Conservation (phyloP, 2,797 vertebrate species). For the Phrynocephalus forsythii region DNA sequence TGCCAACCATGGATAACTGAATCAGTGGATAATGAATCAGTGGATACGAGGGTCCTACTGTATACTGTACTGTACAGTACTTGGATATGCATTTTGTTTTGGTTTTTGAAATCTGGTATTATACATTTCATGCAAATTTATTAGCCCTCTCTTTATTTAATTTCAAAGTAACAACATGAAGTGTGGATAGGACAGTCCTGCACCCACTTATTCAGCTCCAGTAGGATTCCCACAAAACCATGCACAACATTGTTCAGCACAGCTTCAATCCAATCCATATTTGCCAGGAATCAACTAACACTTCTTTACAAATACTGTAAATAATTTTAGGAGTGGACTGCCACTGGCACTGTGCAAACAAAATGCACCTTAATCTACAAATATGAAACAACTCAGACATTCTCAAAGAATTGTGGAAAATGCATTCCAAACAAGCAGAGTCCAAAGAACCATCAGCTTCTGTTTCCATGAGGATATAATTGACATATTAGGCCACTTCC, state of each 20-base stretch:
- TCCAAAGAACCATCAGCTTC: not conserved
- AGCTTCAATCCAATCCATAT: not conserved
- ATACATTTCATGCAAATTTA: not conserved
- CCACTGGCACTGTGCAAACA: not conserved
- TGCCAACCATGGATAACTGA: no score
- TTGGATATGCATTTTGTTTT: not conserved
- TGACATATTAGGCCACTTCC: not conserved
- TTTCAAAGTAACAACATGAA: not conserved
- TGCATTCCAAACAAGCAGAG: not conserved
- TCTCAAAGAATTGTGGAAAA: not conserved
- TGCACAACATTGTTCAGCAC: no score
- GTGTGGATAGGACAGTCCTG: not conserved
- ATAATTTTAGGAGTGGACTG: not conserved
- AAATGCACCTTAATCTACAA: not conserved
- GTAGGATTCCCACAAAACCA: not conserved
- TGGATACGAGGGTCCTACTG: no score
- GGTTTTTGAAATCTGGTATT: not conserved
- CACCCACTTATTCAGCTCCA: not conserved
- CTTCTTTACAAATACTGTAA: not conserved
- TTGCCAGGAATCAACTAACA: not conserved
- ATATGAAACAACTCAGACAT: conserved; percentile 8
- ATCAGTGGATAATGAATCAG: no score
- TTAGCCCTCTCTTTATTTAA: not conserved
- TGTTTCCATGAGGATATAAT: not conserved
- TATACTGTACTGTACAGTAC: not conserved